Evolutionary conservation across 2,888 invertebrate species (phyloP).

Genomic region (Apocheima hispidaria): DNA sequence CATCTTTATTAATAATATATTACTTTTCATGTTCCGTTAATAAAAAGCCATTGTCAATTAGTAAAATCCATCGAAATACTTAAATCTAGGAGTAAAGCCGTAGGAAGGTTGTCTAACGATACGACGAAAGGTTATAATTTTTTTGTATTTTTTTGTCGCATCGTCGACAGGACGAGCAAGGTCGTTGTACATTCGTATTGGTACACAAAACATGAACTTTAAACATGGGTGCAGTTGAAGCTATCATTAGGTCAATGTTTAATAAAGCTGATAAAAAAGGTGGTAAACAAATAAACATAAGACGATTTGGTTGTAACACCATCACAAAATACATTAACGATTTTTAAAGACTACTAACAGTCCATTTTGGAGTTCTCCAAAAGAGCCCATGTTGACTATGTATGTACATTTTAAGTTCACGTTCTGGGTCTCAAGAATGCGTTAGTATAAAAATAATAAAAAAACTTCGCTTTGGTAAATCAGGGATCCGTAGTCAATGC

Average conservation of each 20-base stretch:
- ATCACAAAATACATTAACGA: not conserved
- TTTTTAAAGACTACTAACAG: not conserved
- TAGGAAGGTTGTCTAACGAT: slow-evolving; percentile 6
- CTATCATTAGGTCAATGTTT: not conserved
- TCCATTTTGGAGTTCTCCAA: no score
- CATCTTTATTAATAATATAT: slow-evolving; percentile 2
- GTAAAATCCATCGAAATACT: slow-evolving; percentile 10
- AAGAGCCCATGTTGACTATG: not conserved
- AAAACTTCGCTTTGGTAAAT: slow-evolving; percentile 10
- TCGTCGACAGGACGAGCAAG: slow-evolving; percentile 8
- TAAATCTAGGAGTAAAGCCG: slow-evolving; percentile 21
- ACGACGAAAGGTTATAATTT: not conserved
- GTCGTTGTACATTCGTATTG: not conserved
- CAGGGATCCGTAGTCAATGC: slow-evolving; percentile 2
- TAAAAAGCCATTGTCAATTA: slow-evolving; percentile 4
- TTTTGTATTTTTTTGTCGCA: slow-evolving; percentile 18
- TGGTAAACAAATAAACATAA: no score
- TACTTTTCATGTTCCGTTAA: not conserved
- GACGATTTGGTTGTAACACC: no score
- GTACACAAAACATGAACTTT: not conserved
- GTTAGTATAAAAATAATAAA: slow-evolving; percentile 10
- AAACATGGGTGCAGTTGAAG: not conserved
- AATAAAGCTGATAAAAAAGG: not conserved
- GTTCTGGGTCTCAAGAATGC: not conserved
- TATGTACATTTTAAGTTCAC: not conserved